Base-by-base conservation (phyloP, 2,797 vertebrate genomes). In the Graptemys geographica region DNA sequence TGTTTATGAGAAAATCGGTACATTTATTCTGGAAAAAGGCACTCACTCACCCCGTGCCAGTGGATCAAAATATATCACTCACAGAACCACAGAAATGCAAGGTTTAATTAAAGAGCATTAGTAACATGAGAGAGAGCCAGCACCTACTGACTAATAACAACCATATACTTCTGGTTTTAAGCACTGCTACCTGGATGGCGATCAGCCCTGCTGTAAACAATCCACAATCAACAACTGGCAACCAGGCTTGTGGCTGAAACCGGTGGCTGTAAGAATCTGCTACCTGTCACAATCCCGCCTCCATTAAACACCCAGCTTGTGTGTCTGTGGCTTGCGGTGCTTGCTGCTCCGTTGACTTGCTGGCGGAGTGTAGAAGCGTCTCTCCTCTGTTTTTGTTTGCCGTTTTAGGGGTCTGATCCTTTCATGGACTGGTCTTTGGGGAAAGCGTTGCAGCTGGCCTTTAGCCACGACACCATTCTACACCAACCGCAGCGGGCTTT, bases 281-380 rank as follows among this genome's bases (percentile, higher is more conserved):
- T 90, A 79, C 19, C 49, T 16, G 56, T 53, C 27, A 53, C 28
- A 41, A 89, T 41, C 51, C 2, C 0, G 1, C 90, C 92, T 93
- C 86, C 56, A 16, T 81, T 81, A 74, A 83, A 87, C 79, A 90
- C 88, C 31, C 93, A 94, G 90, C 93, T 93, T 94, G 91, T 82
- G 47, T 93, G 88, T 84, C 86, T 51, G 89, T 74, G 11, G 65
- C 65, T 41, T 31, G 5, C 11, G 57, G 90, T 52, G 87, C 90
- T 91, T 92, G 59, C 90, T 47, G 86, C 1, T 0, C 90, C 57
- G 25, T 91, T 86, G 86, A 89, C 82, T 96, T 81, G 51, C 86
- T 81, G 93, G 90, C 65, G 90, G 82, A 96, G 59, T 6, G 5
- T 49, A 56, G 81, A 11, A 89, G 52, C 80, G 1, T 84, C 85